Conservation (phyloP, 2,888 invertebrate species). For the Tinea semifulvella region DNA sequence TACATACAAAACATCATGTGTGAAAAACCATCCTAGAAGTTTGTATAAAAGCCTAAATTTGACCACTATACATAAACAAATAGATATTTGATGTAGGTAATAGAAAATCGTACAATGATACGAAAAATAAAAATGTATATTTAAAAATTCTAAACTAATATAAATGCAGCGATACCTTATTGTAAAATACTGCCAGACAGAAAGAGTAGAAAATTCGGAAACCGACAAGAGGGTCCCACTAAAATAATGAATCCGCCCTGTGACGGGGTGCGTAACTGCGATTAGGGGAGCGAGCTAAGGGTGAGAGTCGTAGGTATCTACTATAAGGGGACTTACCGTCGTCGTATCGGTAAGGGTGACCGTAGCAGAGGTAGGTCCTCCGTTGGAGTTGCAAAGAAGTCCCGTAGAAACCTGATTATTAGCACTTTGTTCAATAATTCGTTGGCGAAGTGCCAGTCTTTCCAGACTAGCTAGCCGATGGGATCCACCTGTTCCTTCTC, state of each 20-base stretch:
- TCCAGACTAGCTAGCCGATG: constrained; percentile 84
- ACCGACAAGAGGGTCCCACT: constrained; percentile 25
- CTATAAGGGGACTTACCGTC: constrained; percentile 63
- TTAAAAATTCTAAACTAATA: too few species aligned
- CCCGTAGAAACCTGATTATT: constrained; percentile 56
- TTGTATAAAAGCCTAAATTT: too few species aligned
- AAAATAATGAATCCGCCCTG: constrained; percentile 48
- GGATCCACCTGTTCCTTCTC: constrained; percentile 76
- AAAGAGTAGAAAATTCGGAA: constrained; percentile 4
- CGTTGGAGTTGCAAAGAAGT: constrained; percentile 33
- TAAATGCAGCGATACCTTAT: too few species aligned
- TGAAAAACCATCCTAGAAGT: too few species aligned
- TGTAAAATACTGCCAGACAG: too few species aligned
- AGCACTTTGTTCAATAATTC: constrained; percentile 75
- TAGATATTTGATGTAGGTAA: too few species aligned
- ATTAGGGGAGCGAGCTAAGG: constrained; percentile 53
- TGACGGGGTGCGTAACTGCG: constrained; percentile 51
- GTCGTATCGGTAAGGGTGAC: constrained; percentile 63
- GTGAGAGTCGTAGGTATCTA: constrained; percentile 52
- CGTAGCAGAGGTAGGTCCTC: constrained; percentile 53
- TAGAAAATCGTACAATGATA: too few species aligned
- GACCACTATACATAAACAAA: too few species aligned
- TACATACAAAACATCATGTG: too few species aligned
- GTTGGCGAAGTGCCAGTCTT: constrained; percentile 81
- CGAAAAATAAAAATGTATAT: too few species aligned